Evolutionary conservation across 2,797 vertebrate species (phyloP).

Genomic region (Falco naumanni): DNA sequence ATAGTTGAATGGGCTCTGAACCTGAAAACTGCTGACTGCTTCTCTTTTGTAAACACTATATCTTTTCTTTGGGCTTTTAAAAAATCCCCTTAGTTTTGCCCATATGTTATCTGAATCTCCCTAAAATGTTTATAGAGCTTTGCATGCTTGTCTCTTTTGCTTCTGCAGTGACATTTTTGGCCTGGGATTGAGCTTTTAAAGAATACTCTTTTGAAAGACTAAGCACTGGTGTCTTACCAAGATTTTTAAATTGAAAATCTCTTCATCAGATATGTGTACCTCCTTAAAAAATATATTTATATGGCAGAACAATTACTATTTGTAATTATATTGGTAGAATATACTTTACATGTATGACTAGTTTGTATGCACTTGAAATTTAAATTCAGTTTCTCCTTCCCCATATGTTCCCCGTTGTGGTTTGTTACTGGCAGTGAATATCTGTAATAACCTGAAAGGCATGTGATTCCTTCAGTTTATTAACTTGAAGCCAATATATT

Average conservation of each 20-base stretch:
- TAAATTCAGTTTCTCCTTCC: not conserved
- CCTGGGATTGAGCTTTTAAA: not conserved
- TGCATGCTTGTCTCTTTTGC: not conserved
- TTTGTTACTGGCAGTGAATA: not conserved
- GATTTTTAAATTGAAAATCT: not conserved
- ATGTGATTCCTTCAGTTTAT: not conserved
- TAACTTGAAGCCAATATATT: not conserved
- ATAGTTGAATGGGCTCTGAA: not conserved
- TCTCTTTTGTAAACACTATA: fast-evolving
- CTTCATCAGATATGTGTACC: not conserved
- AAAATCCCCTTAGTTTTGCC: not conserved
- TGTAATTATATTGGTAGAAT: not conserved
- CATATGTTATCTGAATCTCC: not conserved
- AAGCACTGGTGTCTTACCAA: not conserved
- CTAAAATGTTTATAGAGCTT: not conserved
- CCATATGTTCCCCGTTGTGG: not conserved
- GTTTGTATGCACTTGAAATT: not conserved
- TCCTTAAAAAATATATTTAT: not conserved
- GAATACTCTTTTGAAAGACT: not conserved
- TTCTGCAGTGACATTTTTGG: not conserved
- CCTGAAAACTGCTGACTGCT: not conserved
- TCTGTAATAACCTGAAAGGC: not conserved
- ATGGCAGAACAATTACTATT: not conserved
- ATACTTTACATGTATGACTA: not conserved
- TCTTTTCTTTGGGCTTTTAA: not conserved